Evolutionary conservation across 2,888 invertebrate species (phyloP).

Genomic region (Diarsia brunnea): DNA sequence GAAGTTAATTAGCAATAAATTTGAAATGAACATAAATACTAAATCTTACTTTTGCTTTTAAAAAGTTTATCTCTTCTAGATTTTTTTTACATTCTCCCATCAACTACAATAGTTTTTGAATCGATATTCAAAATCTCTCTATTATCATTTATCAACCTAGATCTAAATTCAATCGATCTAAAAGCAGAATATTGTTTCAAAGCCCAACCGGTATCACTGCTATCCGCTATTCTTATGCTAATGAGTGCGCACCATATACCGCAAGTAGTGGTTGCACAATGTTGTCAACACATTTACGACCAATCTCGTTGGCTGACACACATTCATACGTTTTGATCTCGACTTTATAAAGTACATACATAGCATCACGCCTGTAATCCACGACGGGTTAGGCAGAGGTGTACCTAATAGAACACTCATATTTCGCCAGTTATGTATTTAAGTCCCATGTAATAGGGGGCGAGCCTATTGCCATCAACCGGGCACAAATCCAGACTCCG

Average conservation of each 20-base stretch:
- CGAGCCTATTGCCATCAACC: no score
- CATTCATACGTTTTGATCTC: constrained; percentile 24
- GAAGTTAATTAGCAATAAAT: no score
- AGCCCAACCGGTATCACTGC: constrained; percentile 12
- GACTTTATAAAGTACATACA: background rate
- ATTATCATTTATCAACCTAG: background rate
- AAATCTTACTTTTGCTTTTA: background rate
- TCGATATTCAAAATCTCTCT: background rate
- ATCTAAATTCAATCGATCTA: constrained; percentile 5
- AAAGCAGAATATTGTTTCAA: constrained; percentile 9
- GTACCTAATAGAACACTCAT: no score
- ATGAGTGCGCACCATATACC: constrained; percentile 26
- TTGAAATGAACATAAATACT: background rate
- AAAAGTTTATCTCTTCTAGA: background rate
- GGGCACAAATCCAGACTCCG: no score
- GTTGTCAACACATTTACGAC: constrained; percentile 36
- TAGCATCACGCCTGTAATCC: no score
- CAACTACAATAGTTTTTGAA: background rate
- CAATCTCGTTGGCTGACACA: constrained; percentile 48
- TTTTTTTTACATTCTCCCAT: background rate
- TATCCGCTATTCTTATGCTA: constrained; percentile 48
- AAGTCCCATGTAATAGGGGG: no score
- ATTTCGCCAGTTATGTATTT: no score
- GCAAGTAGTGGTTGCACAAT: constrained; percentile 46
- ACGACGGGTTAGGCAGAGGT: no score